These are phyloP conservation scores for Torymus auratus DNA, from an alignment of 2,888 invertebrate genomes.

Conservation along the genomic window DNA sequence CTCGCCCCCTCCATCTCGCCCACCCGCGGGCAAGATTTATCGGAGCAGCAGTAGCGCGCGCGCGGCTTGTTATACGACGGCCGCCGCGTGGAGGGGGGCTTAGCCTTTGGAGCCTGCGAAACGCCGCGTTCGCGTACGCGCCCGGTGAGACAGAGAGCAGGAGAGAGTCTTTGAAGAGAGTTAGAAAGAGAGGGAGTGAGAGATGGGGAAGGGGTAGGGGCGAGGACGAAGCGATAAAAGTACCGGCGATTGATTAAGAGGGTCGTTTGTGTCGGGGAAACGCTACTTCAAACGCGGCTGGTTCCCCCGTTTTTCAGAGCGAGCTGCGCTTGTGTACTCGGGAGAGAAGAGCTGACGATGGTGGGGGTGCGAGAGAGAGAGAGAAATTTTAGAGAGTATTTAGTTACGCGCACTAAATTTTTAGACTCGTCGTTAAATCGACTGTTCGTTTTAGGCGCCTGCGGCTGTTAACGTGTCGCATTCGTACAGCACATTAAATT, in stretches of 20 bases:
- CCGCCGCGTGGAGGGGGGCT: slow-evolving; percentile 57
- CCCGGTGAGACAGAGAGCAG: slow-evolving; percentile 27
- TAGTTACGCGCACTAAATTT: slow-evolving; percentile 36
- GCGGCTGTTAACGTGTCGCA: no score
- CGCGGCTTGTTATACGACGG: slow-evolving; percentile 63
- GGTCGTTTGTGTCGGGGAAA: slow-evolving; percentile 72
- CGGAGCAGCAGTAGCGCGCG: slow-evolving; percentile 65
- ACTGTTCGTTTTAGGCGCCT: slow-evolving; percentile 11
- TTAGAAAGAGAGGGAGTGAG: slow-evolving; percentile 22
- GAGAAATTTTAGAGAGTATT: slow-evolving; percentile 26
- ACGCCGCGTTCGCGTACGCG: slow-evolving; percentile 15
- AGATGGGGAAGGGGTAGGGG: slow-evolving; percentile 21
- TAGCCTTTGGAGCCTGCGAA: slow-evolving; percentile 60
- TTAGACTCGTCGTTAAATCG: slow-evolving; percentile 21
- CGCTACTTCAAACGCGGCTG: slow-evolving; percentile 66
- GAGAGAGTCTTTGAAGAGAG: neutral
- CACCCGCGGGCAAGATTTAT: slow-evolving; percentile 64
- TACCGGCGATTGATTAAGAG: slow-evolving; percentile 72
- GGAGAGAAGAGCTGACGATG: neutral
- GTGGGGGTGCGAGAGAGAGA: neutral
- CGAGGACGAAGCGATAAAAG: slow-evolving; percentile 65
- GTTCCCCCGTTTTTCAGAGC: no score
- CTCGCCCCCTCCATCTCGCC: slow-evolving; percentile 49
- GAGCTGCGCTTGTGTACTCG: neutral
- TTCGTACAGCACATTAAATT: no score